These are phyloP conservation scores for Cynopterus sphinx DNA, from an alignment of 2,797 vertebrate genomes.

Conservation along the genomic window DNA sequence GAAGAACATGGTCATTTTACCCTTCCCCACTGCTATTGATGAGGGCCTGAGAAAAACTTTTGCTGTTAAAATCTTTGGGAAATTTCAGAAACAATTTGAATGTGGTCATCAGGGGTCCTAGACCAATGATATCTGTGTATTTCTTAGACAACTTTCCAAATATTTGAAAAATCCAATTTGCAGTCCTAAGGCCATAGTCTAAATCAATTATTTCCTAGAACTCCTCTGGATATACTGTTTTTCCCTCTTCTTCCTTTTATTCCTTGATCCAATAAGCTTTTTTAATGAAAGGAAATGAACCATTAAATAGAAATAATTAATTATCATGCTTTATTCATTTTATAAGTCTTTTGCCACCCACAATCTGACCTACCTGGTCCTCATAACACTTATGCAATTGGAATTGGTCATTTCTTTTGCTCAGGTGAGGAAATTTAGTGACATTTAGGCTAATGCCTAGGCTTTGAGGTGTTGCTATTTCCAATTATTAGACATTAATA, in stretches of 20 bases:
- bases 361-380: neutral
- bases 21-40: neutral
- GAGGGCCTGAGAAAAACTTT: neutral
- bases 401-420: neutral
- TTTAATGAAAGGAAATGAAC: neutral
- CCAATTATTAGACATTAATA: neutral
- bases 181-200: neutral
- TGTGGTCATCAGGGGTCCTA: neutral
- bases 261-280: neutral
- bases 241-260: neutral
- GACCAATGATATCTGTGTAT: neutral
- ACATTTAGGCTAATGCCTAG: neutral
- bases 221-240: neutral
- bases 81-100: slow-evolving; percentile 28
- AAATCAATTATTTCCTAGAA: slow-evolving; percentile 23
- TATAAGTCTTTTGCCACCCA: neutral
- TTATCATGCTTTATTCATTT: slow-evolving; percentile 36
- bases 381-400: neutral
- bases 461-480: slow-evolving; percentile 1
- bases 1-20: neutral
- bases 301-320: neutral
- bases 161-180: slow-evolving; percentile 38
- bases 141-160: slow-evolving; percentile 31
- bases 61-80: neutral
- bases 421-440: neutral